Percentiles rank a stretch among this genome's conserved stretches.
Conservation (phyloP, 2,888 invertebrate species). For the Timema podura region DNA sequence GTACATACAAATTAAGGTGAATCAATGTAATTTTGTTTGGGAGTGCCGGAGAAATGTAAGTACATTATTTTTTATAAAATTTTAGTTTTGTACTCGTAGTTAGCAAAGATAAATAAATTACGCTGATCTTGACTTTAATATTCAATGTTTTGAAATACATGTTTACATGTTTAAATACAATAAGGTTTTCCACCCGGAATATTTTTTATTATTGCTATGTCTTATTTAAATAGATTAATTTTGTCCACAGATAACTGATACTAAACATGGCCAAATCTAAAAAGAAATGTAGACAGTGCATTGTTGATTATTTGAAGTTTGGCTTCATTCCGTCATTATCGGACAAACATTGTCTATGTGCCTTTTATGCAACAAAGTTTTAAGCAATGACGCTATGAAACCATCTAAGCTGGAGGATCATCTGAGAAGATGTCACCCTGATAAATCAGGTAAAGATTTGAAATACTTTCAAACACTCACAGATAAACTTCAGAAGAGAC, state of each 20-base stretch:
- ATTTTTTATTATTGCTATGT: background rate
- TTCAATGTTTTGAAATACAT: too few species aligned
- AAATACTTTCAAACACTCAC: constrained; percentile 36
- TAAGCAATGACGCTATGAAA: constrained; percentile 27
- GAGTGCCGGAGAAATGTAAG: constrained; percentile 16
- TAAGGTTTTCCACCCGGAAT: background rate
- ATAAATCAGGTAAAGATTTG: constrained; percentile 36
- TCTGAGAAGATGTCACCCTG: constrained; percentile 37
- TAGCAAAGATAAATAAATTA: too few species aligned
- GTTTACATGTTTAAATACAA: too few species aligned
- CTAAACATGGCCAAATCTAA: constrained; percentile 24
- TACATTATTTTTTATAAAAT: constrained; percentile 19
- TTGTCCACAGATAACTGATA: constrained; percentile 11
- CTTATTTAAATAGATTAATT: too few species aligned
- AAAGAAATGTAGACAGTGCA: constrained; percentile 31
- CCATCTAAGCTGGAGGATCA: constrained; percentile 37
- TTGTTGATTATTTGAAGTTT: constrained; percentile 32
- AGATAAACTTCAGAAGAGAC: constrained; percentile 28
- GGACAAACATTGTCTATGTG: constrained; percentile 23
- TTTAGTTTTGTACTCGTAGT: too few species aligned
- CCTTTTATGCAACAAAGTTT: constrained; percentile 31
- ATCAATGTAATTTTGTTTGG: constrained; percentile 19
- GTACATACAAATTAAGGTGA: constrained; percentile 16
- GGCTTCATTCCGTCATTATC: constrained; percentile 22
- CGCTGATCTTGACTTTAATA: too few species aligned